Percentiles rank a stretch among this genome's conserved stretches.
Conservation (phyloP, 1,140 invertebrate genomes). For the Macrotrachela quadricornifera region DNA sequence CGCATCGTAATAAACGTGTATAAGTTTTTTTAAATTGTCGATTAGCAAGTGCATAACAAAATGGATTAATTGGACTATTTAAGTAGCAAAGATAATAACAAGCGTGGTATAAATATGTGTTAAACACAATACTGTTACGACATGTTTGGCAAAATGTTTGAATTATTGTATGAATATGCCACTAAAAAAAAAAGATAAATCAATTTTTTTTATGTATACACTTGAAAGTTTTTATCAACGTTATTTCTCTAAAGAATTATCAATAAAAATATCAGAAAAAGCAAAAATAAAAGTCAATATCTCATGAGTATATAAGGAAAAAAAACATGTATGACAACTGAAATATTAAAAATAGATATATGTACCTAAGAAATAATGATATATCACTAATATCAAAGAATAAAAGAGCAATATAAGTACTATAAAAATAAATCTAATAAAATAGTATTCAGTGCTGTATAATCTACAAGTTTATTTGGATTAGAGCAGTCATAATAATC, state of each 20-base stretch:
- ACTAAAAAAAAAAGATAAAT: constrained; percentile 22
- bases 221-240: not conserved
- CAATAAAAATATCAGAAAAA: not conserved
- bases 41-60: constrained; percentile 92
- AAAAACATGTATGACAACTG: too few relatives aligned
- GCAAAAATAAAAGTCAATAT: too few relatives aligned
- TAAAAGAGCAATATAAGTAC: too few relatives aligned
- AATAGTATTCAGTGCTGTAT: too few relatives aligned
- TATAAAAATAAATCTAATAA: too few relatives aligned
- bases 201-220: too few relatives aligned
- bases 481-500: too few relatives aligned
- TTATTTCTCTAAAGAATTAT: not conserved
- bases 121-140: not conserved
- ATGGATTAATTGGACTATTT: constrained; percentile 63
- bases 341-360: too few relatives aligned
- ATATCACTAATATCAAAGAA: too few relatives aligned
- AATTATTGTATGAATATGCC: constrained; percentile 69
- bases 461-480: too few relatives aligned
- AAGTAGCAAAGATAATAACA: constrained; percentile 5
- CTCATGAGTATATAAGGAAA: too few relatives aligned
- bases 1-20: constrained; percentile 39
- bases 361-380: too few relatives aligned
- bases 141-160: not conserved
- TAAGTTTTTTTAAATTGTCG: constrained; percentile 98
- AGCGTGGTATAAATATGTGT: not conserved